Conservation (phyloP, 1,140 invertebrate species). For the Hylaeus anthracinus region DNA sequence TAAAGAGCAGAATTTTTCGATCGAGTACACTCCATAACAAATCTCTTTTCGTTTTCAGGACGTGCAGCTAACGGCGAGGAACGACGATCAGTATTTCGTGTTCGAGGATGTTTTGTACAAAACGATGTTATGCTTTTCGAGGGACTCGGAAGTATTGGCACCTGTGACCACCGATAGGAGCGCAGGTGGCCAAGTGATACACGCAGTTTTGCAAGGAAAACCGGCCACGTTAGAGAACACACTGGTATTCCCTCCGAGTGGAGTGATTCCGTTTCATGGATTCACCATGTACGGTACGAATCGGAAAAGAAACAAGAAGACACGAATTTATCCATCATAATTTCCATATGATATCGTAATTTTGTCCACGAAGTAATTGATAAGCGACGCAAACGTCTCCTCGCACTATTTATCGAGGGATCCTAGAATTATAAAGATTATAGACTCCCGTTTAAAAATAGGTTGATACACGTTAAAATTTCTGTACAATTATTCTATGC, state of each 20-base stretch:
- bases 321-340: background rate
- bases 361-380: too few relatives aligned
- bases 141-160: constrained; percentile 91
- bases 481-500: background rate
- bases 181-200: constrained; percentile 79
- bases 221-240: constrained; percentile 84
- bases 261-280: constrained; percentile 97
- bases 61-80: constrained; percentile 96
- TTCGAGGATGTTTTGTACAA: constrained; percentile 98
- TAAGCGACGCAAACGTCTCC: too few relatives aligned
- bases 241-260: constrained; percentile 95
- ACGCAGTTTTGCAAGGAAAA: constrained; percentile 87
- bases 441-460: too few relatives aligned
- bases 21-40: too few relatives aligned
- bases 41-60: constrained; percentile 82
- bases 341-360: too few relatives aligned
- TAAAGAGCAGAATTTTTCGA: too few relatives aligned
- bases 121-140: constrained; percentile 95
- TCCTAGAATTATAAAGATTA: too few relatives aligned
- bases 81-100: constrained; percentile 99
- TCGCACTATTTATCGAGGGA: too few relatives aligned
- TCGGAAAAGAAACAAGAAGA: background rate
- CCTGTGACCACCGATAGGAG: constrained; percentile 83
- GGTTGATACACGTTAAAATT: too few relatives aligned
- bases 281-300: constrained; percentile 97